These are phyloP conservation scores for Pseudorasbora parva DNA, from an alignment of 2,113 vertebrate species.

Conservation along the genomic window DNA sequence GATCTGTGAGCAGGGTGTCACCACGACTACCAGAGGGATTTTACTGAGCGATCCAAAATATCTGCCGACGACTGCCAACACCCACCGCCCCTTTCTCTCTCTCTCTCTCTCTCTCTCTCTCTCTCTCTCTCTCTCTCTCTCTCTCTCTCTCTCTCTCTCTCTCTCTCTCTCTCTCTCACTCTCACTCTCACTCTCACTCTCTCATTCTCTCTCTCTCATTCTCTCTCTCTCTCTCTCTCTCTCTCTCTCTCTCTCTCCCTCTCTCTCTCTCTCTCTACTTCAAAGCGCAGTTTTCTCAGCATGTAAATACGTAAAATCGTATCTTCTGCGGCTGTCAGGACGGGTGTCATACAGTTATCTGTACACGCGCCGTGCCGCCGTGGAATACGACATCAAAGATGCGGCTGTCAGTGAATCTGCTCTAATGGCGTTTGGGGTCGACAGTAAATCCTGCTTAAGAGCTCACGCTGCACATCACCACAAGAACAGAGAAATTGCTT, in stretches of 20 bases:
- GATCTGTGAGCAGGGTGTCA: slow-evolving; percentile 31
- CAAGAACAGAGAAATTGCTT: too few relatives aligned
- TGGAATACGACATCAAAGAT: slow-evolving; percentile 51
- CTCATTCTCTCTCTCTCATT: too few relatives aligned
- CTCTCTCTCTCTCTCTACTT: slow-evolving; percentile 24
- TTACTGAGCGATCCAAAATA: slow-evolving; percentile 41
- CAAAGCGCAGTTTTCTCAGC: slow-evolving; percentile 23
- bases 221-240: slow-evolving; percentile 7
- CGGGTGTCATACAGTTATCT: slow-evolving; percentile 36
- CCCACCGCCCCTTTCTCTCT: neutral
- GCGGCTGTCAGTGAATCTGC: slow-evolving; percentile 46
- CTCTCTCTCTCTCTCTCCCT: neutral
- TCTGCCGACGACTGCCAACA: slow-evolving; percentile 28
- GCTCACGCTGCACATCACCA: slow-evolving; percentile 39
- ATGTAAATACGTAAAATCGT: slow-evolving; percentile 46
- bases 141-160: neutral
- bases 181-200: slow-evolving; percentile 13
- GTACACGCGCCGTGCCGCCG: neutral
- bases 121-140: slow-evolving; percentile 7
- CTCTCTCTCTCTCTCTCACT: slow-evolving; percentile 2
- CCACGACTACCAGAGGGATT: slow-evolving; percentile 44
- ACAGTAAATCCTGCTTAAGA: slow-evolving; percentile 52
- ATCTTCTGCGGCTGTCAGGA: slow-evolving; percentile 30
- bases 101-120: slow-evolving; percentile 11
- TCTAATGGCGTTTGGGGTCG: slow-evolving; percentile 54